These are phyloP conservation scores for Pseudocheirus occidentalis DNA, from an alignment of 2,797 vertebrate species.

Conservation along the genomic window DNA sequence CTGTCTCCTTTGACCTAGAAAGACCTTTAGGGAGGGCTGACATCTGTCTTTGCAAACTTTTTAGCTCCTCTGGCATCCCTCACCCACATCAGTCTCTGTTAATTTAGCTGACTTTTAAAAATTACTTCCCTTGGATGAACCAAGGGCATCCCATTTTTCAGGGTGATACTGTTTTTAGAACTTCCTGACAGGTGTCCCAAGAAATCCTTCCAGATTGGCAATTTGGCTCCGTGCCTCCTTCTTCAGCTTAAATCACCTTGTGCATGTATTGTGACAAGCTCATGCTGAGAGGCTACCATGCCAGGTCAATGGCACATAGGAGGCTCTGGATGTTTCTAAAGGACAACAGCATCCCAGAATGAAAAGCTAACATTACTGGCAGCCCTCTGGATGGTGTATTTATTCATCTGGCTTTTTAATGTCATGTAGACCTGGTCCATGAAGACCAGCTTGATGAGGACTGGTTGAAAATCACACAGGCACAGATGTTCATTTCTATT, in stretches of 20 bases:
- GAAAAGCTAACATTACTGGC: neutral
- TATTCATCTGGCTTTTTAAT: neutral
- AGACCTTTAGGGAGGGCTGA: slow-evolving; percentile 18
- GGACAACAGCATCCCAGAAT: neutral
- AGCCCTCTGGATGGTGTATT: neutral
- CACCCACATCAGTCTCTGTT: neutral
- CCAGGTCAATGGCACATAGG: neutral
- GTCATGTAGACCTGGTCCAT: neutral
- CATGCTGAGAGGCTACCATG: neutral
- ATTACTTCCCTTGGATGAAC: neutral
- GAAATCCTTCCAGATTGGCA: slow-evolving; percentile 29
- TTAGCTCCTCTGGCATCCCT: neutral
- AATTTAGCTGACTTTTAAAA: slow-evolving; percentile 30
- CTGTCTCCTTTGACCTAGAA: slow-evolving; percentile 48
- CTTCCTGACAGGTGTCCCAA: slow-evolving; percentile 27
- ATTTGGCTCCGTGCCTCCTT: neutral
- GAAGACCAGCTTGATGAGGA: neutral
- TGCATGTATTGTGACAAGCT: slow-evolving; percentile 11
- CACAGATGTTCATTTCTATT: neutral
- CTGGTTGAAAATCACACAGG: neutral
- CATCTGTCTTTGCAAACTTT: slow-evolving; percentile 31
- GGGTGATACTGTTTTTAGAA: slow-evolving; percentile 26
- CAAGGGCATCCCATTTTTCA: slow-evolving; percentile 12
- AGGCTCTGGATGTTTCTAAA: slow-evolving; percentile 17
- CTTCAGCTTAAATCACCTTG: neutral